Base-by-base conservation (phyloP, 2,797 vertebrate genomes). In the Pelodytes ibericus region DNA sequence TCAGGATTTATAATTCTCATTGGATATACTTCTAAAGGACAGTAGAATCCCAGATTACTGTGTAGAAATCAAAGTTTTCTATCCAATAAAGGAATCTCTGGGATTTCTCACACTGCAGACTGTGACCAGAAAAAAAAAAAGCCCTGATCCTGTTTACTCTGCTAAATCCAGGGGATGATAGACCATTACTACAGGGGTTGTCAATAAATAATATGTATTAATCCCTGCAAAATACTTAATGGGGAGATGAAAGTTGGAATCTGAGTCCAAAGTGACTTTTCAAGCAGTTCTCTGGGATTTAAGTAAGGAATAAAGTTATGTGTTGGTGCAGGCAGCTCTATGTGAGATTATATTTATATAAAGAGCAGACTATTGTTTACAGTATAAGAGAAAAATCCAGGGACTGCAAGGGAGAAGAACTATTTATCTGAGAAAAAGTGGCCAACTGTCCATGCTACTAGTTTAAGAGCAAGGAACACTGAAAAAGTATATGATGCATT, bases 301-400 rank as follows among this genome's bases (percentile, higher is more conserved):
- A n/a, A 44, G 22, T 8, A 58, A 33, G 47, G 8, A 33, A 56
- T 53, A 66, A 71, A 66, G 22, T 24, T 22, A 69, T 22, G 72
- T 64, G 60, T 70, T 78, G 81, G 66, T 81, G 79, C 53, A 71
- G 83, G 83, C 81, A 84, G 79, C 77, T 81, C 66, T 44, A 15
- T 74, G 81, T 84, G 81, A 84, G 81, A 86, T 82, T 0, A 62
- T 83, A 84, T 87, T 87, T 86, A 83, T 78, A 82, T 82, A 84
- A 82, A 59, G 78, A 71, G 27, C 62, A 66, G 78, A 49, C 81
- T 86, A 73, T 78, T 86, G 86, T 86, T 86, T 82, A 85, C 58
- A 85, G 62, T 76, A 72, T 61, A 75, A 58, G 59, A 33, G 74
- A 63, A 51, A 58, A 61, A 62, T 75, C 56, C 74, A 62, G 49